Evolutionary conservation across 1,140 invertebrate species (phyloP).

Genomic region (Drosophila subobscura): DNA sequence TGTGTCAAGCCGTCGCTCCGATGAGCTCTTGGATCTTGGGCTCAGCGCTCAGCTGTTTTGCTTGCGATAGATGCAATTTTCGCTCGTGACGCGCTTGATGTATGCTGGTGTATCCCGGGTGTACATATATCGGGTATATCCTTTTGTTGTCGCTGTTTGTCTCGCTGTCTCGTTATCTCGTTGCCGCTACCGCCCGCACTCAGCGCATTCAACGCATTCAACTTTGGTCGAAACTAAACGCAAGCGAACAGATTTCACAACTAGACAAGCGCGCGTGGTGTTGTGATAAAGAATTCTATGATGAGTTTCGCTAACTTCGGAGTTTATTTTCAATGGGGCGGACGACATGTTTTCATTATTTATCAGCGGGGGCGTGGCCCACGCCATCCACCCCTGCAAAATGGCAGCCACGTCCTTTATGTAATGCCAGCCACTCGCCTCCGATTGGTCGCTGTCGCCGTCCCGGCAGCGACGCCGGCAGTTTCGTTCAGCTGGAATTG

Average conservation of each 20-base stretch:
- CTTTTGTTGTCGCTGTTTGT: too few relatives aligned
- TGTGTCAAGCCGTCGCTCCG: constrained; percentile 18
- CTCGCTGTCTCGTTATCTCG: too few relatives aligned
- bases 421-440: constrained; percentile 21
- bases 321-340: constrained; percentile 83
- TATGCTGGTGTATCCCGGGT: background rate
- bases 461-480: constrained; percentile 44
- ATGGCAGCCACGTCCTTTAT: constrained; percentile 68
- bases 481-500: constrained; percentile 80
- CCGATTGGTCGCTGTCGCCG: constrained; percentile 49
- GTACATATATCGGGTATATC: too few relatives aligned
- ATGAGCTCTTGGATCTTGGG: too few relatives aligned
- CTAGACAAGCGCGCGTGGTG: constrained; percentile 82
- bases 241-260: constrained; percentile 83
- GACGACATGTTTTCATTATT: constrained; percentile 83
- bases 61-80: too few relatives aligned
- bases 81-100: background rate
- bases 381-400: constrained; percentile 53
- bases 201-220: constrained; percentile 36
- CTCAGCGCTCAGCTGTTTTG: too few relatives aligned
- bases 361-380: constrained; percentile 73
- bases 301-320: constrained; percentile 83
- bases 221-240: constrained; percentile 78
- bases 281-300: constrained; percentile 84
- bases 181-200: too few relatives aligned